Conservation (phyloP, 30 jellyfish, hydroid and myxozoan species). For the Turritopsis rubra region DNA sequence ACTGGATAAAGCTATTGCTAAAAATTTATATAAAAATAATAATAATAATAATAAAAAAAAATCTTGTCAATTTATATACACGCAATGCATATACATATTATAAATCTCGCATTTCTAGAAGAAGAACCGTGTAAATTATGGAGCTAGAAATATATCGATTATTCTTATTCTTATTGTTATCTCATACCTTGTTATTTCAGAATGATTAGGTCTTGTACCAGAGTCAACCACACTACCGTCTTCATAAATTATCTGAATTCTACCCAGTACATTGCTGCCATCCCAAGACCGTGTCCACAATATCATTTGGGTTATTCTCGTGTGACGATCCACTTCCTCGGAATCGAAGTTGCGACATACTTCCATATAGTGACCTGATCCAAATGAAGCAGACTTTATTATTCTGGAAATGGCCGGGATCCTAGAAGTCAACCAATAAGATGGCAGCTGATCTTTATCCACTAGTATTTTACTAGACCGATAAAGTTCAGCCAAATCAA, state of each 20-base stretch:
- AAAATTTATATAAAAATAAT: too few species aligned
- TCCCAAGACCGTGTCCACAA: slow-evolving; percentile 77
- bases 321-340: background rate
- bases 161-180: too few species aligned
- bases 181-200: background rate
- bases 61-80: too few species aligned
- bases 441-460: background rate
- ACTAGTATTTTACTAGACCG: background rate
- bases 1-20: too few species aligned
- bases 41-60: too few species aligned
- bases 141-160: too few species aligned
- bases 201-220: background rate
- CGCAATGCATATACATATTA: too few species aligned
- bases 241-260: slow-evolving; percentile 19
- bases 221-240: slow-evolving; percentile 17
- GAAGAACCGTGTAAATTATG: too few species aligned
- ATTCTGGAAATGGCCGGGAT: background rate
- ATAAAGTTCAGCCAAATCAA: background rate
- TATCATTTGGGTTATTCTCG: slow-evolving; percentile 29
- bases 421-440: background rate
- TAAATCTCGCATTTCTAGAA: too few species aligned
- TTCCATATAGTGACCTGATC: background rate
- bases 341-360: background rate
- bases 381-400: background rate
- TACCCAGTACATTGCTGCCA: slow-evolving; percentile 67